Base-by-base conservation (phyloP, 2,888 invertebrate species). In the Drosophila stalkeri region DNA sequence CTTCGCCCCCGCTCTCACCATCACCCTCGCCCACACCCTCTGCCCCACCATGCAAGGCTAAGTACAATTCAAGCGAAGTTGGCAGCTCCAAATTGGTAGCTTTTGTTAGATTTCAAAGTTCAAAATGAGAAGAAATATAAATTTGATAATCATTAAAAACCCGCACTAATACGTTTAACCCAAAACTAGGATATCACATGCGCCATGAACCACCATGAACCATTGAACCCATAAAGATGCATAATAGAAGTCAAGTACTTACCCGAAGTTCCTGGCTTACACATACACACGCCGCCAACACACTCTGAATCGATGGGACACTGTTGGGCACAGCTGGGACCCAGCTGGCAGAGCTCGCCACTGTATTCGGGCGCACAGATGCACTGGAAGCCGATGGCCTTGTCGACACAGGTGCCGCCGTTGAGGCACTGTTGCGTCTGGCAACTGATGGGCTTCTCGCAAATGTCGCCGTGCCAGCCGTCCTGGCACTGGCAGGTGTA, bases 401-500 rank as follows among this genome's bases (percentile, higher is more conserved):
- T 93, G 67, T 94, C 94, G 54, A 91, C 87, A 93, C 97, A 97
- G n/a, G 94, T 94, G 66, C 95, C 97, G 0, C 96, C 96, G 92
- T 97, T 96, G 75, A 94, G 94, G 90, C 97, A 97, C 47, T 96
- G 96, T 81, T 95, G 95, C 49, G 94, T 95, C 75, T 94, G 94
- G 92, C 97, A 97, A 80, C 92, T 93, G 39, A 93, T 91, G 8
- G 91, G 95, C 91, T 94, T 93, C 89, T 97, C 96, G 91, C 98
- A 98, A 75, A 96, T 95, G 71, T 95, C 95, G 33, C 98, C 98
- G 64, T 95, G 96, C 93, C 96, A 97, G n/a, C 97, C 97, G 14
- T 95, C 94, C 63, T 94, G 94, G 92, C 98, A 98, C 85, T 96
- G 95, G 92, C 98, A 98, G 79, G 91, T 94, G 90, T 95, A 98